phyloP scores from a whole-genome alignment of 2,797 vertebrate genomes.

The Diplodus puntazzo region DNA sequence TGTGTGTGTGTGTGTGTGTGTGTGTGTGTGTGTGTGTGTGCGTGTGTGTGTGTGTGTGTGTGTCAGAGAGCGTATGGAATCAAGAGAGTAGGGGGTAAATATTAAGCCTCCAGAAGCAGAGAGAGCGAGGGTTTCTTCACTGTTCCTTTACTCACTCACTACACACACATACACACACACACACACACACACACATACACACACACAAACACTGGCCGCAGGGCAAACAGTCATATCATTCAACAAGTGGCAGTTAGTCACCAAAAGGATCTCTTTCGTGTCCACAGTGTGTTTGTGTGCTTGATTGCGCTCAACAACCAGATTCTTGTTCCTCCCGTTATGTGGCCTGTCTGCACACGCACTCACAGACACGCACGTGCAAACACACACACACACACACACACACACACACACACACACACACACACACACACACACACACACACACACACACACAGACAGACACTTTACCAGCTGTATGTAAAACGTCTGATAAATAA shows the following conservation, averaged over 20 bases:
- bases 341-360: constrained; percentile 26
- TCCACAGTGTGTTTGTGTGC: constrained; percentile 44
- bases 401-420: background rate
- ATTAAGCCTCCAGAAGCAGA: background rate
- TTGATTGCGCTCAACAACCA: constrained; percentile 46
- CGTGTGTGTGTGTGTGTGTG: too few species aligned
- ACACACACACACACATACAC: constrained; percentile 2
- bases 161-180: too few species aligned
- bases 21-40: too few species aligned
- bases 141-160: constrained; percentile 2
- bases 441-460: constrained; percentile 23
- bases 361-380: constrained; percentile 12
- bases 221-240: constrained; percentile 57
- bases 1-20: too few species aligned
- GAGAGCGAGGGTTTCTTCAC: background rate
- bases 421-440: constrained; percentile 20
- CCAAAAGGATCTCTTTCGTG: constrained; percentile 48
- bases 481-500: constrained; percentile 40
- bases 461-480: background rate
- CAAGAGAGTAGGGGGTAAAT: background rate
- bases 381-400: constrained; percentile 19
- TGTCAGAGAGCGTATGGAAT: constrained; percentile 9
- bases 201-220: constrained; percentile 29
- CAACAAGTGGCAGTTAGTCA: constrained; percentile 65
- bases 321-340: constrained; percentile 62